Evolutionary conservation across 2,797 vertebrate genomes (phyloP), one percentile per base, ranked within the genome.

Genomic region (Halcyon leucocephala): DNA sequence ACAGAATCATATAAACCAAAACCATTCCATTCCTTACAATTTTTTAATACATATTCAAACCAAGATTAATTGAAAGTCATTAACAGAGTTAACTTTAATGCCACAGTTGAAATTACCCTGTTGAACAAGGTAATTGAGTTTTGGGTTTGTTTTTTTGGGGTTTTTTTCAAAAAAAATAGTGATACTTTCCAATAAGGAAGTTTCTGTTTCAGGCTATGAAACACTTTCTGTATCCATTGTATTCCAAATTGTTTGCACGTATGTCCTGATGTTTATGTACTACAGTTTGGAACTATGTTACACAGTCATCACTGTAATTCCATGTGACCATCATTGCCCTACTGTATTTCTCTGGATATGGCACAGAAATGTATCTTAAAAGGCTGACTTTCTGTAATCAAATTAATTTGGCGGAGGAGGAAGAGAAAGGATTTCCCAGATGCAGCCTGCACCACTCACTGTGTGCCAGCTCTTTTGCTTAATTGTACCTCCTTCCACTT

Each of bases 401-500:
- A 57, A 81, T 60, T 67, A 42, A 57, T 74, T 65, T 86, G 33
- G 52, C 88, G 3, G 2, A 7, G 10, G 9, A 79, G 64, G 86
- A 86, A 72, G 17, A 60, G 17, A 84, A 85, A 80, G 51, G 28
- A 83, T 66, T 79, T 90, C 39, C 48, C 82, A 54, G 48, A 17
- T 82, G 57, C 65, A 86, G 65, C 57, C 49, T 76, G 52, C 0
- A 5, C 28, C 46, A 83, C 72, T 60, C 4, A 2, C 19, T 12
- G 19, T 20, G 39, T 41, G 65, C 86, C 77, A 82, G 73, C 65
- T 66, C 65, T 19, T 77, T 72, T 46, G 61, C 60, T 94, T 69
- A 81, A 77, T 28, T 81, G 69, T 24, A 49, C 20, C 69, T 91
- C 80, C 81, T 95, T 94, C 57, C 80, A 73, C 62, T 90, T 72